Percentiles rank a stretch among this genome's conserved stretches.
Evolutionary conservation across 1,140 invertebrate species (phyloP).

Genomic region (Drosophila parvula): DNA sequence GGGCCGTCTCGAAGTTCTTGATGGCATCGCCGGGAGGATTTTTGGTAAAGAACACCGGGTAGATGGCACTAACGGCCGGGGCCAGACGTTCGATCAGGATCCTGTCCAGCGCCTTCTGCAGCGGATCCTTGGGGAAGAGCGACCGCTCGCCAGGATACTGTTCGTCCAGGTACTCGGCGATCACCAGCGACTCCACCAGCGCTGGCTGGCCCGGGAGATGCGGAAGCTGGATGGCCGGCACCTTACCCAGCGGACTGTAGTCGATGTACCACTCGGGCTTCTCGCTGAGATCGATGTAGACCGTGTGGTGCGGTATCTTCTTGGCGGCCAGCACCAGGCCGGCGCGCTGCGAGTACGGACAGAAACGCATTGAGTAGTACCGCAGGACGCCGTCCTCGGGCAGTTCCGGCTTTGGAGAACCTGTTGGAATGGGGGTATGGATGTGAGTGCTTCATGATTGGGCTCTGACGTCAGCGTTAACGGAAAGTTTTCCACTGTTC

Average conservation of each 20-base stretch:
- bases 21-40: slow-evolving; percentile 64
- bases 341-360: slow-evolving; percentile 94
- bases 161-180: slow-evolving; percentile 94
- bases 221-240: slow-evolving; percentile 91
- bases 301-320: slow-evolving; percentile 92
- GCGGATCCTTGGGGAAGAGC: slow-evolving; percentile 89
- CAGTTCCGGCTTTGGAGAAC: slow-evolving; percentile 87
- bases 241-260: slow-evolving; percentile 90
- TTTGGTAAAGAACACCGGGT: slow-evolving; percentile 66
- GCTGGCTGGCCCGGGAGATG: slow-evolving; percentile 86
- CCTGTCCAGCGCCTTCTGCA: slow-evolving; percentile 91
- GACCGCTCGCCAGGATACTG: slow-evolving; percentile 87
- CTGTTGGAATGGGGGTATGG: slow-evolving; percentile 82
- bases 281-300: slow-evolving; percentile 92
- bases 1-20: slow-evolving; percentile 83
- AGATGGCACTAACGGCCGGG: slow-evolving; percentile 59
- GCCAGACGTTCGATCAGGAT: slow-evolving; percentile 90
- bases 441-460: slow-evolving; percentile 17
- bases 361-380: slow-evolving; percentile 95
- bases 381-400: slow-evolving; percentile 88
- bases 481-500: slow-evolving; percentile 28
- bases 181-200: slow-evolving; percentile 92
- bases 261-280: slow-evolving; percentile 93
- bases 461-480: slow-evolving; percentile 50
- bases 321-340: slow-evolving; percentile 93